Percentiles rank a stretch among this genome's conserved stretches.
Conservation (phyloP, 2,113 vertebrate species). For the Phaethon lepturus region DNA sequence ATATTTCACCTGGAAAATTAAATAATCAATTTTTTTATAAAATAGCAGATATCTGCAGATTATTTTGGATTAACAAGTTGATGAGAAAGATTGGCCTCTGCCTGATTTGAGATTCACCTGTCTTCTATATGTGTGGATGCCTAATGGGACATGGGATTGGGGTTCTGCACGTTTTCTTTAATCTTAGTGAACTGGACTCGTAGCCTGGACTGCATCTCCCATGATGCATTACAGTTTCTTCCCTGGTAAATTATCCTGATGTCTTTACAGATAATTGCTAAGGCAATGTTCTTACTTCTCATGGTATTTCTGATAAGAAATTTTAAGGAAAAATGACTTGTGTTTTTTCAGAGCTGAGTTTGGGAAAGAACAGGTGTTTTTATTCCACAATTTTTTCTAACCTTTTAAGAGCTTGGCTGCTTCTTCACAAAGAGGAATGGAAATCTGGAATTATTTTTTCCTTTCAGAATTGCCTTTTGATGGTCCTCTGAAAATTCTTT, state of each 20-base stretch:
- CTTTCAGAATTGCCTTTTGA: neutral
- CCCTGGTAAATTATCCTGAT: neutral
- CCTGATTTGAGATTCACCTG: neutral
- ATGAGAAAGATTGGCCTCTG: neutral
- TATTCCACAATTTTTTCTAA: neutral
- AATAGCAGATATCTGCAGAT: neutral
- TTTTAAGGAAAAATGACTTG: neutral
- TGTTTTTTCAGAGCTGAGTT: neutral
- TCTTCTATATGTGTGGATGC: neutral
- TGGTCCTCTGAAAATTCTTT: neutral
- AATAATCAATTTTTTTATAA: neutral
- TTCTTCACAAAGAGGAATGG: neutral
- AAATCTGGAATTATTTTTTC: neutral
- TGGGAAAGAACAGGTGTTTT: neutral
- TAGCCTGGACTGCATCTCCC: neutral
- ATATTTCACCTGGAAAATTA: neutral
- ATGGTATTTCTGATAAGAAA: neutral
- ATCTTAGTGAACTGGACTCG: neutral
- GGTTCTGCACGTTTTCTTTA: neutral
- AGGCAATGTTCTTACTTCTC: neutral
- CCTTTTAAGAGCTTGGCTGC: neutral
- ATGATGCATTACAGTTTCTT: neutral
- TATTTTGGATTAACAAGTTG: neutral
- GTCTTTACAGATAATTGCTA: neutral
- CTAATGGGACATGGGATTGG: neutral